Evolutionary conservation across 2,888 invertebrate species (phyloP).

Genomic region (Hydrotaea diabolus): DNA sequence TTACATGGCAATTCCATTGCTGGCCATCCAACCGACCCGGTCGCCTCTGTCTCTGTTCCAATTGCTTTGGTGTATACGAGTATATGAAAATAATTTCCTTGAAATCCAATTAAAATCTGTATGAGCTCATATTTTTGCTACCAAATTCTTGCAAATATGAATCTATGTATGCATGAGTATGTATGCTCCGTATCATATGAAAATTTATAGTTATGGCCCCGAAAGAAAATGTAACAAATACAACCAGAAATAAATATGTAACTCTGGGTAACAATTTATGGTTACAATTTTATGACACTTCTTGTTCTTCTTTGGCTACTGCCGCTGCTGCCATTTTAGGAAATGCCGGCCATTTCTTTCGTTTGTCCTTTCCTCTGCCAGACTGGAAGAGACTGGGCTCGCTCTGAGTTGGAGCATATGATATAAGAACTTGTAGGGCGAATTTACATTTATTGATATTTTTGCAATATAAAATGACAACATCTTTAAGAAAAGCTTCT

Average conservation of each 20-base stretch:
- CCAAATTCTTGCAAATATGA: neutral
- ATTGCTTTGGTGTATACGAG: constrained; percentile 16
- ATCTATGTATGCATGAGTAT: neutral
- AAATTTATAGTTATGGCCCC: constrained; percentile 62
- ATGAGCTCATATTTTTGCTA: constrained; percentile 47
- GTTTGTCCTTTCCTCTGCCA: too few species aligned
- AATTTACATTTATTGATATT: constrained; percentile 58
- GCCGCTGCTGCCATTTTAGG: neutral
- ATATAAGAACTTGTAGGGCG: constrained; percentile 43
- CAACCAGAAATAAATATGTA: constrained; percentile 42
- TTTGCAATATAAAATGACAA: constrained; percentile 44
- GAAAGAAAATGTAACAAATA: constrained; percentile 53
- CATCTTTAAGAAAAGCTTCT: constrained; percentile 21
- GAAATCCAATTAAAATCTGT: constrained; percentile 66
- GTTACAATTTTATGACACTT: constrained; percentile 78
- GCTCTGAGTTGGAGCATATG: constrained; percentile 21
- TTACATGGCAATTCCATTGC: too few species aligned
- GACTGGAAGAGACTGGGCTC: neutral
- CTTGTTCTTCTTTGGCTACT: constrained; percentile 71
- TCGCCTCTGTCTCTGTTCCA: too few species aligned
- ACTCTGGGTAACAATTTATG: constrained; percentile 72
- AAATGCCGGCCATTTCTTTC: neutral
- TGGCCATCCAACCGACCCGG: too few species aligned
- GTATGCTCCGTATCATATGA: constrained; percentile 44
- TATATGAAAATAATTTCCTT: constrained; percentile 50